Base-by-base conservation (phyloP, 2,888 invertebrate genomes). In the Nomada lathburiana region DNA sequence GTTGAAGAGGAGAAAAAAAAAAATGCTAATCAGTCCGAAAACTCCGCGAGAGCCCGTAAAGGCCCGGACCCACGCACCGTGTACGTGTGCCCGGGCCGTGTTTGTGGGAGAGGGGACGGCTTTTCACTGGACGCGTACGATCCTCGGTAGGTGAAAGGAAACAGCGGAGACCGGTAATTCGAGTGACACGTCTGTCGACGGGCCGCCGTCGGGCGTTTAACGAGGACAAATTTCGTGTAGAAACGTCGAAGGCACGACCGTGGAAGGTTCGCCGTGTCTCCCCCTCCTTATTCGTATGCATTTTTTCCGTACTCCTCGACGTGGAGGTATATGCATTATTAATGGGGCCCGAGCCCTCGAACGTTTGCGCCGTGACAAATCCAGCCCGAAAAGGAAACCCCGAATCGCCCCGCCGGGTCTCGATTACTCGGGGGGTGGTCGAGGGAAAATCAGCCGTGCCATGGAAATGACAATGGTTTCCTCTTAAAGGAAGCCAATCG, bases 1-100 rank as follows among this genome's bases (percentile, higher is more conserved):
- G 88, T 85, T 85, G 84, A 88, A 88, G 86, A 76, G 82, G 86
- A 83, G 80, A 74, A 84, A 83, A 86, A 84, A 83, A 86, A 91
- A 90, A 89, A 91, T 91, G 91, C 89, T 91, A 91, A 91, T 91
- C 90, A 91, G 89, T 83, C 87, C 89, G 88, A 89, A 90, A 91
- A 89, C 83, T 89, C 86, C 76, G 86, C 83, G 84, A 78, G 64
- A 13, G 50, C 55, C 55, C 70, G n/a, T 42, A 2, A 26, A 10
- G 70, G n/a, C n/a, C 57, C n/a, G 71, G 69, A 53, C 55, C 71
- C 62, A 50, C 50, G 44, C 52, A 65, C 65, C 53, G 68, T 42
- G 79, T 69, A 85, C 63, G 63, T 57, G 70, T 62, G 76, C 18
- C 62, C 57, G 52, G 36, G 47, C 26, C 50, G 23, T 50, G 60